Percentiles rank a stretch among this genome's conserved stretches.
phyloP scores from a whole-genome alignment of 2,113 vertebrate genomes.

The Podilymbus podiceps region DNA sequence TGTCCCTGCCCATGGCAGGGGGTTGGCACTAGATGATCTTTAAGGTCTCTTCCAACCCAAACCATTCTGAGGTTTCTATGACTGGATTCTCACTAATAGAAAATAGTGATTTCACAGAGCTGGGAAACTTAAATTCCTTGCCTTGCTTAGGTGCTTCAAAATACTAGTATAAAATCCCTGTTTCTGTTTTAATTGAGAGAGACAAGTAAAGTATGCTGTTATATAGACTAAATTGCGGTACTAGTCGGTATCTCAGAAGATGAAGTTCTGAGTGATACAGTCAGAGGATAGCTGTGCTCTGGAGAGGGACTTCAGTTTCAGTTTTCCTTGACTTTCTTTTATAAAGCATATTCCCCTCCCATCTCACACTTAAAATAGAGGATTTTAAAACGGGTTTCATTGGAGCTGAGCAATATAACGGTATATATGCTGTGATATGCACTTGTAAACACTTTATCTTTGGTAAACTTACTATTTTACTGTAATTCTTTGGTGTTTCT shows the following conservation, averaged over 20 bases:
- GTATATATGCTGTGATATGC: not conserved
- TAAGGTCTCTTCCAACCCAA: too few species aligned
- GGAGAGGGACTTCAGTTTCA: not conserved
- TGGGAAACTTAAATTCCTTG: not conserved
- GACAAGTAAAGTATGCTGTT: not conserved
- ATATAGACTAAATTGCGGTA: rapidly evolving
- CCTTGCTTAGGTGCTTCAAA: not conserved
- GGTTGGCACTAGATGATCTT: too few species aligned
- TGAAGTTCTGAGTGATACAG: not conserved
- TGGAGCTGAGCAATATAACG: not conserved
- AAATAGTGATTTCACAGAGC: not conserved
- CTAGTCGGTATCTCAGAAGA: not conserved
- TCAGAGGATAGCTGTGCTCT: not conserved
- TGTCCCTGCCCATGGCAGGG: too few species aligned
- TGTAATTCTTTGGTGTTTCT: not conserved
- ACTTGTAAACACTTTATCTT: not conserved
- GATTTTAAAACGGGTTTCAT: not conserved
- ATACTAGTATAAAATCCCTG: not conserved
- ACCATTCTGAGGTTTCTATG: too few species aligned
- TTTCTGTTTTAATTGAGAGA: not conserved
- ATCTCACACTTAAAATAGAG: not conserved
- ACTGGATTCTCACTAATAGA: not conserved
- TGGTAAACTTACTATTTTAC: not conserved
- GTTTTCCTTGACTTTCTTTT: not conserved
- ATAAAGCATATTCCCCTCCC: not conserved